These are phyloP conservation scores for Achlya flavicornis DNA, from an alignment of 2,888 invertebrate genomes.

Conservation along the genomic window DNA sequence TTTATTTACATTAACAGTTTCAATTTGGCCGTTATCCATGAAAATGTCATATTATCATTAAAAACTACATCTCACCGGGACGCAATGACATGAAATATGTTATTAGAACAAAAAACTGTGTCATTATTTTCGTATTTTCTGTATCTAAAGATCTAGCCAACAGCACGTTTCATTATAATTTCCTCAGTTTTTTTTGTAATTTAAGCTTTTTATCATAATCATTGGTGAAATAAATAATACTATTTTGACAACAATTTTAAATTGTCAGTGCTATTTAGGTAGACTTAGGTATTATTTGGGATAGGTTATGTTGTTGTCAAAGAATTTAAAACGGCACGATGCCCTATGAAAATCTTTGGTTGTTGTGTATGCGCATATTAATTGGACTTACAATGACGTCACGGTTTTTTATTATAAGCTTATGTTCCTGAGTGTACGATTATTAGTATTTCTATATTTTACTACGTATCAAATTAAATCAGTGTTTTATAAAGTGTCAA, in stretches of 20 bases:
- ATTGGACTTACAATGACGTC: not conserved
- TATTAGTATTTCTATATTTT: constrained; percentile 42
- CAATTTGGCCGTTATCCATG: constrained; percentile 52
- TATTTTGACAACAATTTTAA: not conserved
- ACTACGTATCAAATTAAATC: not conserved
- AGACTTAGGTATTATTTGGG: not conserved
- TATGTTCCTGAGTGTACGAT: constrained; percentile 20
- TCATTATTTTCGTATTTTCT: not conserved
- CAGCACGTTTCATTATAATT: not conserved
- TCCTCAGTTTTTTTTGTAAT: not conserved
- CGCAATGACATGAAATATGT: constrained; percentile 35
- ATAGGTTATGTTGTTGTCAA: not conserved
- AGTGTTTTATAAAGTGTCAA: not conserved
- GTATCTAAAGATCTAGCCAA: constrained; percentile 1
- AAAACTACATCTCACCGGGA: constrained; percentile 23
- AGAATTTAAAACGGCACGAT: too few species aligned
- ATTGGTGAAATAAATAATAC: not conserved
- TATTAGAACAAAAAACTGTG: constrained; percentile 25
- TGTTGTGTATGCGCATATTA: not conserved
- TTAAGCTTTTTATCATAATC: not conserved
- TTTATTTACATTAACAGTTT: constrained; percentile 35
- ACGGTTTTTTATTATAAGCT: not conserved
- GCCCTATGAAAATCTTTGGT: too few species aligned
- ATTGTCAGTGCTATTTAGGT: not conserved
- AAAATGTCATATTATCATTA: constrained; percentile 39